Conservation (phyloP, 2,113 vertebrate genomes). For the Istiophorus platypterus region DNA sequence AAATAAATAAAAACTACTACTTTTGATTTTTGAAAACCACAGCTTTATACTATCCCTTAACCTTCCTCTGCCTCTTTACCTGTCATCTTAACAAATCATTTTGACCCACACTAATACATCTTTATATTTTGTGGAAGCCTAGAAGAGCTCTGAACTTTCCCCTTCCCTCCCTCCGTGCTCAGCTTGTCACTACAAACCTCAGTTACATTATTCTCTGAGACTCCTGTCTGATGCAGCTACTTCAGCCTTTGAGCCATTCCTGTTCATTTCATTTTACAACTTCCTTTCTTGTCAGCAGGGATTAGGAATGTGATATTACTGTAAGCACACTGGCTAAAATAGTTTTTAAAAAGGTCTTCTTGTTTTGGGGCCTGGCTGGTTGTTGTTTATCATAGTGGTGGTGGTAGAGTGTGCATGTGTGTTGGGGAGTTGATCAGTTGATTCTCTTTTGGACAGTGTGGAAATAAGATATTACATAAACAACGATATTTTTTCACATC, state of each 20-base stretch:
- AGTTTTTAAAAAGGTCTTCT: slow-evolving; percentile 63
- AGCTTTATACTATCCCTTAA: background rate
- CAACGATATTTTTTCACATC: too few relatives aligned
- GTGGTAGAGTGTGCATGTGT: slow-evolving; percentile 3
- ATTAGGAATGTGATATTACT: slow-evolving; percentile 68
- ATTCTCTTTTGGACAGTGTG: slow-evolving; percentile 25
- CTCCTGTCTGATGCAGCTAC: slow-evolving; percentile 70
- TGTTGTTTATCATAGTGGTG: slow-evolving; percentile 19
- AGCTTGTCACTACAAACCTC: slow-evolving; percentile 61
- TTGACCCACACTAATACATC: slow-evolving; percentile 35
- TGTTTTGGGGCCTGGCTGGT: slow-evolving; percentile 57
- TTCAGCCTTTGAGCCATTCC: slow-evolving; percentile 66
- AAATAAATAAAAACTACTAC: background rate
- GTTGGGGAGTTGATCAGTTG: slow-evolving; percentile 17
- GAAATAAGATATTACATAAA: slow-evolving; percentile 25
- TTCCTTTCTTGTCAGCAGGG: slow-evolving; percentile 59
- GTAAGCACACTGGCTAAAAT: slow-evolving; percentile 43
- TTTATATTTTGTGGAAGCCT: slow-evolving; percentile 47
- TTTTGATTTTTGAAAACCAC: background rate
- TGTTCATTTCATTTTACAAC: slow-evolving; percentile 61
- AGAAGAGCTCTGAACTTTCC: slow-evolving; percentile 34
- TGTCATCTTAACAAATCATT: slow-evolving; percentile 36
- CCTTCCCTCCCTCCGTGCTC: background rate
- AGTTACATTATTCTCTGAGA: slow-evolving; percentile 66
- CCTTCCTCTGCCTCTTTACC: slow-evolving; percentile 3